Evolutionary conservation across 2,888 invertebrate genomes (phyloP).

Genomic region (Hemaris fuciformis): DNA sequence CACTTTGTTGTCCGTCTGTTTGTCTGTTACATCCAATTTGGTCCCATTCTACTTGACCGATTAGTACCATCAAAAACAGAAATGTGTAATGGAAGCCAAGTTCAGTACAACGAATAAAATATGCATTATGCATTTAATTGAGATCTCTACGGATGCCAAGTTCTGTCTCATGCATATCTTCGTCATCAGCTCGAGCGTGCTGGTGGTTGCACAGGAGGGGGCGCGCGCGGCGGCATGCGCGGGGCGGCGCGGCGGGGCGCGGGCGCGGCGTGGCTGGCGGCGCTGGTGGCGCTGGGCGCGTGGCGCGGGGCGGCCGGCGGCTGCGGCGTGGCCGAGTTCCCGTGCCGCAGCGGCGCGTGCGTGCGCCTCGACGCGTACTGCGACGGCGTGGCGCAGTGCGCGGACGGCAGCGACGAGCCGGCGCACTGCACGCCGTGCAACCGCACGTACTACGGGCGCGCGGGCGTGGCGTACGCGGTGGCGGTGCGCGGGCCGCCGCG

Average conservation of each 20-base stretch:
- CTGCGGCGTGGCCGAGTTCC: slow-evolving; percentile 65
- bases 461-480: slow-evolving; percentile 90
- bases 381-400: slow-evolving; percentile 92
- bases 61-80: no score
- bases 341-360: slow-evolving; percentile 85
- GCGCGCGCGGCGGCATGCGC: slow-evolving; percentile 15
- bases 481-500: slow-evolving; percentile 88
- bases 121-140: no score
- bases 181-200: slow-evolving; percentile 10
- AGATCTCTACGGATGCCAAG: background rate
- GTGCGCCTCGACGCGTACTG: slow-evolving; percentile 93
- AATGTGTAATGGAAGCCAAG: no score
- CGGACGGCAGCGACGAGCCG: slow-evolving; percentile 93
- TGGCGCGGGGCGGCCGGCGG: slow-evolving; percentile 56
- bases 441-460: slow-evolving; percentile 94
- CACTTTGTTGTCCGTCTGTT: no score
- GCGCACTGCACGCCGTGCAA: slow-evolving; percentile 85
- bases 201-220: background rate
- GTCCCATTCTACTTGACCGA: no score
- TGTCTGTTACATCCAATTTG: no score
- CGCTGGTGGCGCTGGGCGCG: slow-evolving; percentile 29
- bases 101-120: no score
- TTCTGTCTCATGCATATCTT: no score
- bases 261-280: slow-evolving; percentile 19
- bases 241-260: slow-evolving; percentile 21